Evolutionary conservation across 2,113 vertebrate species (phyloP).

Genomic region (Ictalurus furcatus): DNA sequence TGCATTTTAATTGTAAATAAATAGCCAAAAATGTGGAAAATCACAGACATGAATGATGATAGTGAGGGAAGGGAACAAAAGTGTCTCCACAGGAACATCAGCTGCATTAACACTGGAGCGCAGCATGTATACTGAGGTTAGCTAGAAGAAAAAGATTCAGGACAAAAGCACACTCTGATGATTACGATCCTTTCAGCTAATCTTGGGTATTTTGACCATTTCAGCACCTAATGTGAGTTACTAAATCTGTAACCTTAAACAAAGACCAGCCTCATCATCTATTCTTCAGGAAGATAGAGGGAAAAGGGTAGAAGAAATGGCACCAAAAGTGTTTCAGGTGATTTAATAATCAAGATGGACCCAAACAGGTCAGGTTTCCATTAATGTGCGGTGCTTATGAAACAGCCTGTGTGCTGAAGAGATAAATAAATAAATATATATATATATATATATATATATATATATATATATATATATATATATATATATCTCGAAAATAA

Average conservation of each 20-base stretch:
- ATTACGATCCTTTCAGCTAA: conserved; percentile 19
- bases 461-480: no score
- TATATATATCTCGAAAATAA: background rate
- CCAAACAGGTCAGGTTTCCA: background rate
- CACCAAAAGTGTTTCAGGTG: background rate
- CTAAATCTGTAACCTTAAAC: conserved; percentile 23
- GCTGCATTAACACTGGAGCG: conserved; percentile 38
- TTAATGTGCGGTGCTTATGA: background rate
- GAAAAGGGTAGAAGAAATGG: background rate
- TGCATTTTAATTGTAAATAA: background rate
- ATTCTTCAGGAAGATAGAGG: background rate
- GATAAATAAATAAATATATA: no score
- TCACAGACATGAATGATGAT: background rate
- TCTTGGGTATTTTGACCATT: conserved; percentile 18
- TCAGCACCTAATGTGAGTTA: background rate
- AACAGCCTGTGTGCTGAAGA: background rate
- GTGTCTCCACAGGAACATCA: conserved; percentile 15
- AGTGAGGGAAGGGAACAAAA: background rate
- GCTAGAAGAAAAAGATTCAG: conserved; percentile 14
- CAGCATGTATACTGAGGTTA: conserved; percentile 7
- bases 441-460: no score
- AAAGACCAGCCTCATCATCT: background rate
- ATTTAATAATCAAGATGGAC: conserved; percentile 3
- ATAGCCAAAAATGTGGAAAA: background rate
- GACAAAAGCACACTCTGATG: conserved; percentile 22